Evolutionary conservation across 2,888 invertebrate genomes (phyloP), one percentile per base, ranked within the genome.

Genomic region (Palloptera scutellata): DNA sequence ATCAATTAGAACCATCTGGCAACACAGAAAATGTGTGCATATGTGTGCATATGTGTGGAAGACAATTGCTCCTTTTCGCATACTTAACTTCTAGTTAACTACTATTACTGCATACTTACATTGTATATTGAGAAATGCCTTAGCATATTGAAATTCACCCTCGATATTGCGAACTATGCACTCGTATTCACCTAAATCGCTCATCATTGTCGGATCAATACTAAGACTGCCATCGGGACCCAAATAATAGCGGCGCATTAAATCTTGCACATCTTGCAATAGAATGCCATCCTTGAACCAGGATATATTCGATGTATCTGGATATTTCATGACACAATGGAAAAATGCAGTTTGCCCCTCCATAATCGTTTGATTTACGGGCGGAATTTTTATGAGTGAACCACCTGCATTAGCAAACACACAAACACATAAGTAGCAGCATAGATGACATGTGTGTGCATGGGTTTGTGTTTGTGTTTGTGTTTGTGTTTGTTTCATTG

Each of bases 121-220:
- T 86, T 96, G 95, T 71, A 97, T 95, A 83, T 96, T 94, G 74
- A 97, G 90, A 85, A 90, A 95, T 69, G 96, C 96, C 73, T 89
- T 89, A 61, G 95, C 94, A 70, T 90, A 90, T 85, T 96, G 95
- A 70, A 88, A 87, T 76, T 91, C 91, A 13, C 91, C 93, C 71
- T 90, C 89, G 77, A 91, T 92, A 72, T 77, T 82, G 65, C 88
- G 89, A 72, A 95, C 94, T 79, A 91, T 91, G 84, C 97, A 97
- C 79, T 91, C 90, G 86, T 94, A 97, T 86, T 92, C 91, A 69
- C 96, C 97, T 75, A 91, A 89, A 85, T 97, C 97, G 67, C 91
- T 88, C 87, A 94, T 92, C 76, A 89, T 88, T 17, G 95, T 91
- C 53, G 90, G 89, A 68, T 89, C 89, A 76, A 97, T 91, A 73